These are phyloP conservation scores for Anguilla marmorata DNA, from an alignment of 2,797 vertebrate genomes.

Conservation along the genomic window DNA sequence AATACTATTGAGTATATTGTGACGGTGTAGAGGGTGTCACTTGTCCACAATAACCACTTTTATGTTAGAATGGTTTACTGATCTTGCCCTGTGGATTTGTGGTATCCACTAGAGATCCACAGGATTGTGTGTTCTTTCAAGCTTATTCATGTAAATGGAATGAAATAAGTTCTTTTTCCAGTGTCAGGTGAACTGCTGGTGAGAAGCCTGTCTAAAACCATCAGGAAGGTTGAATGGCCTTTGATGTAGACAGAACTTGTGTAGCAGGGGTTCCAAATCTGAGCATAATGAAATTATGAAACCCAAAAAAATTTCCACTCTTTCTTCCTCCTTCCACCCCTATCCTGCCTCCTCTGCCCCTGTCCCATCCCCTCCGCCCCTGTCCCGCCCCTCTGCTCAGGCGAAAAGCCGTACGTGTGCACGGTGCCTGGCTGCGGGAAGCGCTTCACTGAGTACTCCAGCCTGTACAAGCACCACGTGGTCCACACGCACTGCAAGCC, in stretches of 20 bases:
- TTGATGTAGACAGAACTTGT: background rate
- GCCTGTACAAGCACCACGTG: conserved; percentile 81
- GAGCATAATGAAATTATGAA: too few species aligned
- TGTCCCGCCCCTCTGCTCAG: conserved; percentile 54
- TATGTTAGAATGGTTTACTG: background rate
- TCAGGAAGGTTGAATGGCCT: background rate
- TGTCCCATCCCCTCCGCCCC: background rate
- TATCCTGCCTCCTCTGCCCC: background rate
- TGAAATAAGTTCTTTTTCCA: background rate
- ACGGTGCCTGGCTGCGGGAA: conserved; percentile 78
- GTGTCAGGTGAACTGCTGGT: background rate
- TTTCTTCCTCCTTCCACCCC: background rate
- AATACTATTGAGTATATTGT: background rate
- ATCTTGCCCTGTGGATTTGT: background rate
- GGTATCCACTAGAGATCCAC: background rate
- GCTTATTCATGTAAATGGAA: background rate
- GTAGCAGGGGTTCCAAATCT: background rate
- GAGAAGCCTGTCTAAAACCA: background rate
- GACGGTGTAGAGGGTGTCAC: background rate
- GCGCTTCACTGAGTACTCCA: conserved; percentile 80
- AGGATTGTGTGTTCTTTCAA: background rate
- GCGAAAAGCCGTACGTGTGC: conserved; percentile 80
- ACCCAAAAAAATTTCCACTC: background rate
- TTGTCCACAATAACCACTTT: background rate
- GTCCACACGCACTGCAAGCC: conserved; percentile 83